Base-by-base conservation (phyloP, 1,140 invertebrate genomes). In the Olivierus martensii region DNA sequence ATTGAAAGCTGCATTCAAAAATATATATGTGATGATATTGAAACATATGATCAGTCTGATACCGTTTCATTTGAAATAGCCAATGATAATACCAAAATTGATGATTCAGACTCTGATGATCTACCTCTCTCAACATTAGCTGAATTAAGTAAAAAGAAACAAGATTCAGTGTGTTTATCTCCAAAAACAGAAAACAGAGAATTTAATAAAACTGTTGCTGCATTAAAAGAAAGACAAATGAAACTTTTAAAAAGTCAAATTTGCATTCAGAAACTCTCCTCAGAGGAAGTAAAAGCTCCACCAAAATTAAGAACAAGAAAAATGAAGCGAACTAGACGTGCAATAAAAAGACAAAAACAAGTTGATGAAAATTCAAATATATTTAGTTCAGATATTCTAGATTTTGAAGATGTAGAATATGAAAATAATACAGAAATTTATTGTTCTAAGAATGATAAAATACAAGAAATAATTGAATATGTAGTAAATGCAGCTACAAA, bases 391-490 rank as follows among this genome's bases (percentile, higher is more conserved):
- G 9, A 9, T 28, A 28, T 28, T 28, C 9, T 28, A 28, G 28
- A 28, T 9, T 28, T 28, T 18, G 44, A 46, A 58, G 17, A 76
- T 84, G 48, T 79, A 84, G 46, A 81, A 86, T 67, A 74, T 80
- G 6, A 80, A 28, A 28, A 28, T 9, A 28, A 9, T 9, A 28
- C 28, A 6, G 28, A 28, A 6, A 9, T 28, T 28, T 28, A 28
- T 28, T 28, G 28, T 28, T 28, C 28, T 6, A 28, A 28, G 9
- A 28, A 28, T 28, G 28, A 28, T 28, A 28, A 28, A 28, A 28
- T 28, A 28, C 4, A 28, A 28, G 28, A 28, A 28, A 28, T 9
- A 28, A 28, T 55, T 50, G 53, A 55, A 51, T 50, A 43, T 50
- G 53, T 55, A 43, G 39, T 56, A 47, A 57, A 52, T n/a, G 5